Percentiles rank a stretch among this genome's conserved stretches.
phyloP scores from a whole-genome alignment of 2,888 invertebrate species.

The Nasonia oneida region DNA sequence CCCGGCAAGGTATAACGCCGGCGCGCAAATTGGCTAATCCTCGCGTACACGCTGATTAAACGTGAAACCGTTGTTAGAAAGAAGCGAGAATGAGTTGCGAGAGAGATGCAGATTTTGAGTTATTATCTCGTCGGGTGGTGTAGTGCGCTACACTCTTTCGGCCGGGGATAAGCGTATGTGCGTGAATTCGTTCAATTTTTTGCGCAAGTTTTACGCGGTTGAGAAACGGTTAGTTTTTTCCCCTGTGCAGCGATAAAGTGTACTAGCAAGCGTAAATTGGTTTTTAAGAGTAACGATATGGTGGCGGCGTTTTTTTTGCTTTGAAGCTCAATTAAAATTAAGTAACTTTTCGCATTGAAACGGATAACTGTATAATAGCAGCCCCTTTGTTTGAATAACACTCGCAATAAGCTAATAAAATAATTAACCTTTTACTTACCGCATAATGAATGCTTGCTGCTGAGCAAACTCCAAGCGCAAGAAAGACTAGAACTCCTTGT shows the following conservation, averaged over 20 bases:
- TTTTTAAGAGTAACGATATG: neutral
- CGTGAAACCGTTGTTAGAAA: constrained; percentile 26
- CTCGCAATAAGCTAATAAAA: neutral
- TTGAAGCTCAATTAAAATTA: neutral
- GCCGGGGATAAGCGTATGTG: neutral
- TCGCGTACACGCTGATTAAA: constrained; percentile 6
- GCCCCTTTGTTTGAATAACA: neutral
- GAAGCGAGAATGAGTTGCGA: neutral
- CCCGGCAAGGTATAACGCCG: neutral
- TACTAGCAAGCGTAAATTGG: neutral
- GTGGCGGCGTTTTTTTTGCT: neutral
- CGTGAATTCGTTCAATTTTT: neutral
- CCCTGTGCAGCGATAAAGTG: neutral
- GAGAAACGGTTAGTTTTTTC: neutral
- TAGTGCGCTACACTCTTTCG: neutral
- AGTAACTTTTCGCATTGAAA: neutral
- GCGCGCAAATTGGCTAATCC: neutral
- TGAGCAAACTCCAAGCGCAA: constrained; percentile 6
- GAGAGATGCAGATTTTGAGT: constrained; percentile 21
- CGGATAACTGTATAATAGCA: no score
- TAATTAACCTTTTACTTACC: constrained; percentile 27
- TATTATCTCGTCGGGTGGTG: constrained; percentile 2
- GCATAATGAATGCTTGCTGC: constrained; percentile 11
- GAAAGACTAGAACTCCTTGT: constrained; percentile 2
- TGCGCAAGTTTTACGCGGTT: constrained; percentile 22